Conservation (phyloP, 2,888 invertebrate species). For the Trissolcus japonicus region DNA sequence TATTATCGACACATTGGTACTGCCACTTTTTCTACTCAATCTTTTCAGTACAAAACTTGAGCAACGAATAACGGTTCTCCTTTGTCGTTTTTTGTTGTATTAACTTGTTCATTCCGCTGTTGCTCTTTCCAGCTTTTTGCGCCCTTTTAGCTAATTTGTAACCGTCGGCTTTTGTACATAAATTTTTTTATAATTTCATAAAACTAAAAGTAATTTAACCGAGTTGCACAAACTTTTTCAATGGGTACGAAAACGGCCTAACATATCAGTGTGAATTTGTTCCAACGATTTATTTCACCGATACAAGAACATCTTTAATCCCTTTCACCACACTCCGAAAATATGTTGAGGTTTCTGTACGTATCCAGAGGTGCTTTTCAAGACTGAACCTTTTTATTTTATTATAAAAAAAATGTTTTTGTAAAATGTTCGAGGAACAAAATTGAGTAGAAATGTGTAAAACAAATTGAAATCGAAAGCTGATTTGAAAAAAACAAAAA, state of each 20-base stretch:
- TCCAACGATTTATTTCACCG: neutral
- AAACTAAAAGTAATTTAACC: slow-evolving; percentile 5
- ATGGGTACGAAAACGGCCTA: slow-evolving; percentile 9
- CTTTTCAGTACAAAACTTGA: slow-evolving; percentile 51
- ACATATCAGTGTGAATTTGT: slow-evolving; percentile 47
- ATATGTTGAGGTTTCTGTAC: neutral
- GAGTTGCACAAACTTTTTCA: slow-evolving; percentile 25
- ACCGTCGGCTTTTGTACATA: slow-evolving; percentile 34
- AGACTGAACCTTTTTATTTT: slow-evolving; percentile 62
- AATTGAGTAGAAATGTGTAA: slow-evolving; percentile 6
- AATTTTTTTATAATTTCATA: slow-evolving; percentile 11
- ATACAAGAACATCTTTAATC: too few species aligned
- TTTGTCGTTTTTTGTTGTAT: neutral
- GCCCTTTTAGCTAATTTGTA: slow-evolving; percentile 6
- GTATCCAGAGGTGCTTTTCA: slow-evolving; percentile 59
- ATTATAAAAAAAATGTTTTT: slow-evolving; percentile 29
- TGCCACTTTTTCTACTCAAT: slow-evolving; percentile 45
- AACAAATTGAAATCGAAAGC: slow-evolving; percentile 10
- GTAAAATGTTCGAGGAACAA: slow-evolving; percentile 15
- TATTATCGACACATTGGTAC: slow-evolving; percentile 47
- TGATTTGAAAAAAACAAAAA: slow-evolving; percentile 29
- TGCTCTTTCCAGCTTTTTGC: slow-evolving; percentile 25
- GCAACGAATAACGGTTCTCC: slow-evolving; percentile 47
- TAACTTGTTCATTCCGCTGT: slow-evolving; percentile 5
- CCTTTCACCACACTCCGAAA: too few species aligned